These are phyloP conservation scores for Bombyx mori DNA, from an alignment of 1,140 invertebrate species.

Conservation along the genomic window DNA sequence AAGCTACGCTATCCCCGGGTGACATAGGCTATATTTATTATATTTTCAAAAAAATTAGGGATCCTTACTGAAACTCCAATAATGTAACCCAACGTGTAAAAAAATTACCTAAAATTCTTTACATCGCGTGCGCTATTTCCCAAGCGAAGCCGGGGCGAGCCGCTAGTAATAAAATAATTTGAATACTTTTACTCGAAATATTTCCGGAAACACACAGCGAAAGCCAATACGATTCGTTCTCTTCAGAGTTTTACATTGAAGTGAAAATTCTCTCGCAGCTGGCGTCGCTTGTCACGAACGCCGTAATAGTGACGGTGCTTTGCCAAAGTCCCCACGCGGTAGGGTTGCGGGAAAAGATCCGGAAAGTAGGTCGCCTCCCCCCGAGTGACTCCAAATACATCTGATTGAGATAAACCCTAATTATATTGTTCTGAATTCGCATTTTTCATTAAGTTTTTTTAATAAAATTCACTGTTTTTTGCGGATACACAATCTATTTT, in stretches of 20 bases:
- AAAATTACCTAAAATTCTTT: too few species aligned
- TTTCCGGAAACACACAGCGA: slow-evolving; percentile 20
- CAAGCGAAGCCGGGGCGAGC: too few species aligned
- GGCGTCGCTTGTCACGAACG: slow-evolving; percentile 20
- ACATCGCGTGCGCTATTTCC: too few species aligned
- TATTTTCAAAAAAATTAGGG: too few species aligned
- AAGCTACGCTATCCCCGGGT: too few species aligned
- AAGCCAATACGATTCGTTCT: slow-evolving; percentile 15
- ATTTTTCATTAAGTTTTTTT: slow-evolving; percentile 12
- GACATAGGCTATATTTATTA: too few species aligned
- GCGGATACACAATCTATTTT: too few species aligned
- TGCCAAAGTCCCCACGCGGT: slow-evolving; percentile 26
- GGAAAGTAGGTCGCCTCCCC: slow-evolving; percentile 52
- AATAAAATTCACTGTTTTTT: too few species aligned
- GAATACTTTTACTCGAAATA: too few species aligned
- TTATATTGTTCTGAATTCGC: slow-evolving; percentile 51
- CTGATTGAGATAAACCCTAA: slow-evolving; percentile 48
- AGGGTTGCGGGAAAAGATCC: slow-evolving; percentile 32
- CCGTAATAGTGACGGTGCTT: slow-evolving; percentile 30
- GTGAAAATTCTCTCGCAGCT: slow-evolving; percentile 29
- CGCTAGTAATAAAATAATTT: too few species aligned
- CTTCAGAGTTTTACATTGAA: slow-evolving; percentile 42
- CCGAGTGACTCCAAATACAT: slow-evolving; percentile 47
- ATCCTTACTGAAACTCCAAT: too few species aligned
- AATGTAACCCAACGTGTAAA: too few species aligned